Base-by-base conservation (phyloP, 2,888 invertebrate species). In the Anticlea derivata region DNA sequence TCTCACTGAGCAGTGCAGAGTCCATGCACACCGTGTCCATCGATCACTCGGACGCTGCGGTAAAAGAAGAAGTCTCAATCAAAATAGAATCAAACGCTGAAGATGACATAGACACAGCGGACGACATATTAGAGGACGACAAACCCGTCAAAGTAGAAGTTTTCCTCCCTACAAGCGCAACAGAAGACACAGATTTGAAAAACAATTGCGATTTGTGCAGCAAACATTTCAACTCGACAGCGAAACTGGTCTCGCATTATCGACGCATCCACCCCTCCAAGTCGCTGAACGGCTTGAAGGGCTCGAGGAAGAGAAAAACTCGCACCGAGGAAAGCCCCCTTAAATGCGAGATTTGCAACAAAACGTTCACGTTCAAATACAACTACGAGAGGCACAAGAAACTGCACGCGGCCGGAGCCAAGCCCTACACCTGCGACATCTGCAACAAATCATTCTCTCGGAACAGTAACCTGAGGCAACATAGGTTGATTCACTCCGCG, bases 381-480 rank as follows among this genome's bases (percentile, higher is more conserved):
- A 33, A 33, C 40, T 39, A 34, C 2, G 11, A 40, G 2, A n/a
- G 40, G 7, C 48, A 48, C n/a, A 23, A 17, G 13, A 13, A 6
- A 7, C 22, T 29, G 1, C 48, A 48, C 10, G 34, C 34, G 0
- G 34, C 27, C 2, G 45, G 45, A 3, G 37, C 13, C 1, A 46
- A 38, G 11, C 31, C 31, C 1, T 39, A 50, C 17, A 17, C 34
- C 0, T 51, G 51, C 10, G 46, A 40, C 0, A 10, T 45, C 0
- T 50, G 50, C 22, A 12, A 29, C 4, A 39, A 50, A 11, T n/a
- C 40, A 0, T 41, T 41, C 12, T 23, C 40, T 1, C 22, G 40
- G 3, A 41, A 41, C 30, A 41, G 40, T 5, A 41, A 41, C 11
- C 6, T 41, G n/a, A 30, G 10, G n/a, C 40, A 41, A 11, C 40